Evolutionary conservation across 2,113 vertebrate species (phyloP), one percentile per base, ranked within the genome.

Genomic region (Clarias gariepinus): DNA sequence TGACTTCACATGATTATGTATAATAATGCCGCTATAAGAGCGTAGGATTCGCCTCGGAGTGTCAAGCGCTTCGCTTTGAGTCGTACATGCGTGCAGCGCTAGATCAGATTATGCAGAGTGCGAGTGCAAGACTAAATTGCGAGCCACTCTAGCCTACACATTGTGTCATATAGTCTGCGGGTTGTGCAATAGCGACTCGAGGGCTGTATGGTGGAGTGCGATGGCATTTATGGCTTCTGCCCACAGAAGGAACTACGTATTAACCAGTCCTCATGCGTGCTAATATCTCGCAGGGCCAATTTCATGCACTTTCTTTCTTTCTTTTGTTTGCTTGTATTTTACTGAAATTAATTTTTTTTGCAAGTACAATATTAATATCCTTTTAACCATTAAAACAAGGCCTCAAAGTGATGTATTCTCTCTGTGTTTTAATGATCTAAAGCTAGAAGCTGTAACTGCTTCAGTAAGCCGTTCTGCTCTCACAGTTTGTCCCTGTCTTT

Each of bases 1-100:
- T 66, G 47, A 76, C 36, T 82, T 57, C 23, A 33, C 74, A 30
- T 81, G 68, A 84, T 87, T 9, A 74, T 74, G 64, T 81, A 61
- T 25, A 74, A 74, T 64, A 55, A 55, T 47, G 53, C 4, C 53
- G 30, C 57, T 58, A 57, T 12, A 36, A 52, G 47, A n/a, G 57
- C 11, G 52, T 25, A 60, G 47, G 21, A 58, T 19, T 19, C 13
- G 19, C 60, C 68, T 28, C 33, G 36, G 5, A 8, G 16, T n/a
- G 55, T 30, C 55, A 25, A 82, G 79, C 53, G 21, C 78, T 12
- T 33, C 5, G 53, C 25, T 60, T 63, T 25, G n/a, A 52, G 60
- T 8, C 28, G 15, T 76, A 74, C 69, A 82, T 30, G 15, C 36
- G 21, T 52, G 30, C 53, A 28, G 58, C 21, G 21, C 53, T 33